Base-by-base conservation (phyloP, 2,113 vertebrate genomes). In the Aleadryas rufinucha region DNA sequence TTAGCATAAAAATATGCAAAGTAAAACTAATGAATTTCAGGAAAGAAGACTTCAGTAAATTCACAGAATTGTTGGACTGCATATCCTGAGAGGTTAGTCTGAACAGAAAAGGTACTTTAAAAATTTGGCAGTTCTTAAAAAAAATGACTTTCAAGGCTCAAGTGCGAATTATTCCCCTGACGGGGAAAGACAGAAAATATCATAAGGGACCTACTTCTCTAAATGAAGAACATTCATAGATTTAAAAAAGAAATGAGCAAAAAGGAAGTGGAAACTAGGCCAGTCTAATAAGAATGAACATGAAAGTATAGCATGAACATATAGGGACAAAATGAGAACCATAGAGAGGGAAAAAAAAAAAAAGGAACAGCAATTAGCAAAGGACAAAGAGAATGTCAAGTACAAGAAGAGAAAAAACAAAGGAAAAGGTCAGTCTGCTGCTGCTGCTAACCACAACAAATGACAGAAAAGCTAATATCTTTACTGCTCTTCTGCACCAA, bases 281-380 rank as follows among this genome's bases (percentile, higher is more conserved):
- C 81, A 91, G 52, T 41, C 60, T 93, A 94, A 93, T 96, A 86
- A 89, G 72, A 31, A 81, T 84, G 35, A 94, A 87, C 72, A 91
- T 75, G 78, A 91, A 95, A 95, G 68, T 75, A 33, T 18, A 71
- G 27, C 35, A 47, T 44, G 47, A 89, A 42, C 10, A 69, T 86
- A 53, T 4, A 66, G 77, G 56, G 39, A 81, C 11, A 91, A 89
- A 89, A 84, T 54, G 26, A 87, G 23, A 94, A 74, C 8, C 23
- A 81, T 4, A 54, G 45, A 24, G 64, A 16, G 33, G 23, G 39
- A 39, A 39, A 60, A 56, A 19, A 39, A 39, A 53, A 44, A 31
- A 53, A 54, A 31, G 2, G 22, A 71, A 4, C 7, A 19, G 20
- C 42, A 93, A 93, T 93, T 93, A 95, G 16, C 59, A 66, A 89